phyloP scores from a whole-genome alignment of 2,797 vertebrate species.

The Crocidura indochinensis region DNA sequence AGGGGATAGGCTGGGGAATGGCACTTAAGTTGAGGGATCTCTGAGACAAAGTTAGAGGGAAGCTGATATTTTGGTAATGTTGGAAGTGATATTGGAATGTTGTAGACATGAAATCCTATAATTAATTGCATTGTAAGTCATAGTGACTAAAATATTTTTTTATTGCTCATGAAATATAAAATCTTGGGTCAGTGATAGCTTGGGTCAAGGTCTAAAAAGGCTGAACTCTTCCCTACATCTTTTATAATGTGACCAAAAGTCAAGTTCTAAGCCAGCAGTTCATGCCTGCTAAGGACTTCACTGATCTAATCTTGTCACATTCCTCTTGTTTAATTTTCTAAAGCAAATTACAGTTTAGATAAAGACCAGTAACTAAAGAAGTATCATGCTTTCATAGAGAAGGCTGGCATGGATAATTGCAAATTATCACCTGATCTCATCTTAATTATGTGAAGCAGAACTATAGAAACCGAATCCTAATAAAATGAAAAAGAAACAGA shows the following conservation, averaged over 20 bases:
- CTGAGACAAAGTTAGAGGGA: no score
- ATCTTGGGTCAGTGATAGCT: not conserved
- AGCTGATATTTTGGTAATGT: no score
- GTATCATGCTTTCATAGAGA: not conserved
- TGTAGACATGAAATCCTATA: no score
- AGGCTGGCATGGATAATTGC: not conserved
- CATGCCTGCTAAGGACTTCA: conserved; percentile 3
- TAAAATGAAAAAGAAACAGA: conserved; percentile 6
- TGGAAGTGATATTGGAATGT: no score
- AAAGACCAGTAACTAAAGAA: conserved; percentile 4
- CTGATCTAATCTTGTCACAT: not conserved
- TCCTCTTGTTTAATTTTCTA: not conserved
- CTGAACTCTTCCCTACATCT: not conserved
- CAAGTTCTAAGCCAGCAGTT: not conserved
- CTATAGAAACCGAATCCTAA: not conserved
- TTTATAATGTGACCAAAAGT: not conserved
- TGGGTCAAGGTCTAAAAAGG: not conserved
- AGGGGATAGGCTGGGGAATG: no score
- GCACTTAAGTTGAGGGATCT: no score
- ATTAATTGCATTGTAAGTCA: no score
- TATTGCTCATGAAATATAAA: not conserved
- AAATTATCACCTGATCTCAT: not conserved
- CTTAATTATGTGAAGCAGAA: conserved; percentile 27
- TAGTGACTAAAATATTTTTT: no score
- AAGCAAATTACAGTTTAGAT: not conserved